Percentiles rank a stretch among this genome's conserved stretches.
Conservation (phyloP, 1,140 invertebrate genomes). For the Drosophila insularis region DNA sequence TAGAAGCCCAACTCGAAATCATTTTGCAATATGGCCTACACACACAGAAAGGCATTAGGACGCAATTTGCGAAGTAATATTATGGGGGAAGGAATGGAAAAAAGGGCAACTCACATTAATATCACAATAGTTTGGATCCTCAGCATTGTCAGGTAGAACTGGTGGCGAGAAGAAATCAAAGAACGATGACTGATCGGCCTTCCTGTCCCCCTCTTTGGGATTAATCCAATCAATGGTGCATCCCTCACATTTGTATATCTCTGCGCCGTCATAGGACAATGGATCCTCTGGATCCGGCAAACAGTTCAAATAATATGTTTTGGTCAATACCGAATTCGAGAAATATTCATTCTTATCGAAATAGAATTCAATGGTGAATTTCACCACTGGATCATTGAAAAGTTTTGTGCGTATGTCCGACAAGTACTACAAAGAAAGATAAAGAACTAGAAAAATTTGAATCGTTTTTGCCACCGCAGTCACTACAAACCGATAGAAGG, state of each 20-base stretch:
- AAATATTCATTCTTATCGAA: slow-evolving; percentile 96
- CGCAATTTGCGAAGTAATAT: too few relatives aligned
- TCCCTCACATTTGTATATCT: slow-evolving; percentile 93
- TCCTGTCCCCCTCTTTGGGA: slow-evolving; percentile 92
- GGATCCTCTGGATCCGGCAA: slow-evolving; percentile 91
- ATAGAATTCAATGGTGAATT: slow-evolving; percentile 93
- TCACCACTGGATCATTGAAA: slow-evolving; percentile 52
- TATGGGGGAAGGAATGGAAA: neutral
- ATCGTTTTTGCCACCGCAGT: neutral
- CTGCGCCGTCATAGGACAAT: slow-evolving; percentile 95
- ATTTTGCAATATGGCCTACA: slow-evolving; percentile 84
- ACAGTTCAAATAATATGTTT: slow-evolving; percentile 94
- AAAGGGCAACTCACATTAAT: slow-evolving; percentile 60
- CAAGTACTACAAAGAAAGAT: slow-evolving; percentile 18
- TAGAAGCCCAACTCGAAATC: slow-evolving; percentile 97
- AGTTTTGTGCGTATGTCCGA: slow-evolving; percentile 64
- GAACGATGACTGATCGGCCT: slow-evolving; percentile 89
- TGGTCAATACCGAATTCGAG: slow-evolving; percentile 92
- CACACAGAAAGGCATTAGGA: too few relatives aligned
- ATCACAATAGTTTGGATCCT: slow-evolving; percentile 62
- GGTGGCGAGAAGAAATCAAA: slow-evolving; percentile 97
- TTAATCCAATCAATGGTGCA: slow-evolving; percentile 83
- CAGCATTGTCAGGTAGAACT: slow-evolving; percentile 55
- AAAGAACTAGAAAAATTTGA: neutral
- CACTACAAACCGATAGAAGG: slow-evolving; percentile 86